Evolutionary conservation across 1,140 invertebrate genomes (phyloP).

Genomic region (Cydia fagiglandana): DNA sequence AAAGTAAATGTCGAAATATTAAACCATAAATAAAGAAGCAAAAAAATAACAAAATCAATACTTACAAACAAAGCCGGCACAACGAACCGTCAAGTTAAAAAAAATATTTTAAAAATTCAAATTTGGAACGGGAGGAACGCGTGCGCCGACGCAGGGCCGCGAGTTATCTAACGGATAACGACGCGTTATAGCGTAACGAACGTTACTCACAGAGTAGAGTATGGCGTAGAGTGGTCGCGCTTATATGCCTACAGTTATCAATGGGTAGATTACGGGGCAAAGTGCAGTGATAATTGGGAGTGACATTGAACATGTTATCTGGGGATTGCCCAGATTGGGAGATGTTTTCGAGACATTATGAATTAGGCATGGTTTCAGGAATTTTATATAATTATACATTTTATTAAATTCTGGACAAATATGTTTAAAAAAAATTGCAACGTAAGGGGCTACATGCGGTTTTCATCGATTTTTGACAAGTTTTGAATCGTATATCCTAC

Average conservation of each 20-base stretch:
- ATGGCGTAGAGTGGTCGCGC: neutral
- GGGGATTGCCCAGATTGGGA: too few species aligned
- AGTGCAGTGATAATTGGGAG: neutral
- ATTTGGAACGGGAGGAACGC: conserved; percentile 5
- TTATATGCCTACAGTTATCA: conserved; percentile 2
- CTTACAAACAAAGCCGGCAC: neutral
- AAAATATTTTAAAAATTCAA: conserved; percentile 18
- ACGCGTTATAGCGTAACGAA: conserved; percentile 12
- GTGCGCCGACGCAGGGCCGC: neutral
- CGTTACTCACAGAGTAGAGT: neutral
- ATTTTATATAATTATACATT: too few species aligned
- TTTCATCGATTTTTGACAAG: too few species aligned
- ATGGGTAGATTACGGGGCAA: neutral
- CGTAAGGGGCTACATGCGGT: too few species aligned
- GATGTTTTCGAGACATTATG: too few species aligned
- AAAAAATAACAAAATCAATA: neutral
- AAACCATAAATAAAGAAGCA: neutral
- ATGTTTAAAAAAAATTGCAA: too few species aligned
- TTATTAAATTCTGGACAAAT: too few species aligned
- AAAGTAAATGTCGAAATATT: too few species aligned
- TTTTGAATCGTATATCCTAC: too few species aligned
- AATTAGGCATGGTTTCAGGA: too few species aligned
- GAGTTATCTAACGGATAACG: conserved; percentile 27
- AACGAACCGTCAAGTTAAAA: neutral
- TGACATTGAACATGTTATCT: neutral